Evolutionary conservation across 2,797 vertebrate species (phyloP).

Genomic region (Petrocephalus sullivani): DNA sequence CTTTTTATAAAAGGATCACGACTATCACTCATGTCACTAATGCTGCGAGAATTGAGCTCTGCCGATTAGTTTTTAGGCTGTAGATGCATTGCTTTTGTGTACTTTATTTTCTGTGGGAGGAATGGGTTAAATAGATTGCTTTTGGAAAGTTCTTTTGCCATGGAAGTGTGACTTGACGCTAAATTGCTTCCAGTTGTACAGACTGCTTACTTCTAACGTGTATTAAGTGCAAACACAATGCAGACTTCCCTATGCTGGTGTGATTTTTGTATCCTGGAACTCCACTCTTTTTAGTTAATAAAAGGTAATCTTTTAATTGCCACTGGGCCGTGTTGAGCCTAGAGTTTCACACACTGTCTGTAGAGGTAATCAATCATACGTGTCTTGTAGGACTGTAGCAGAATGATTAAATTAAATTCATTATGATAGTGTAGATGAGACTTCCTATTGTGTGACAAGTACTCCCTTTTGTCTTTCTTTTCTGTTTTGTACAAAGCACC

Average conservation of each 20-base stretch:
- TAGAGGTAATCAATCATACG: neutral
- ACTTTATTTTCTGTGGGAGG: neutral
- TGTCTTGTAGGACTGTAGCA: neutral
- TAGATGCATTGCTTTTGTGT: slow-evolving; percentile 19
- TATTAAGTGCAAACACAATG: slow-evolving; percentile 34
- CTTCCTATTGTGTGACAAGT: neutral
- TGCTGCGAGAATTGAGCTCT: slow-evolving; percentile 52
- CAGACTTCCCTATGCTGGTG: slow-evolving; percentile 30
- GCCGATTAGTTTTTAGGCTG: slow-evolving; percentile 27
- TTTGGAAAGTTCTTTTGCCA: slow-evolving; percentile 14
- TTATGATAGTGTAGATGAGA: neutral
- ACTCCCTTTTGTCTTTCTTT: neutral
- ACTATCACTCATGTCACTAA: slow-evolving; percentile 40
- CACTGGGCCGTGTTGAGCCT: neutral
- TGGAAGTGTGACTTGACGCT: neutral
- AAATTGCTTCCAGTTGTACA: neutral
- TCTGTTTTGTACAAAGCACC: neutral
- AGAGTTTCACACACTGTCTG: neutral
- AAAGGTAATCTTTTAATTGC: slow-evolving; percentile 40
- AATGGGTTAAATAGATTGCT: neutral
- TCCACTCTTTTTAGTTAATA: slow-evolving; percentile 37
- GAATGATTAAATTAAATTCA: neutral
- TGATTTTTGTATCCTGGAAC: slow-evolving; percentile 63
- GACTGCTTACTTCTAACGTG: slow-evolving; percentile 39
- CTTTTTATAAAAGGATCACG: slow-evolving; percentile 32